Evolutionary conservation across 2,113 vertebrate species (phyloP).

Genomic region (Turdus rufiventris): DNA sequence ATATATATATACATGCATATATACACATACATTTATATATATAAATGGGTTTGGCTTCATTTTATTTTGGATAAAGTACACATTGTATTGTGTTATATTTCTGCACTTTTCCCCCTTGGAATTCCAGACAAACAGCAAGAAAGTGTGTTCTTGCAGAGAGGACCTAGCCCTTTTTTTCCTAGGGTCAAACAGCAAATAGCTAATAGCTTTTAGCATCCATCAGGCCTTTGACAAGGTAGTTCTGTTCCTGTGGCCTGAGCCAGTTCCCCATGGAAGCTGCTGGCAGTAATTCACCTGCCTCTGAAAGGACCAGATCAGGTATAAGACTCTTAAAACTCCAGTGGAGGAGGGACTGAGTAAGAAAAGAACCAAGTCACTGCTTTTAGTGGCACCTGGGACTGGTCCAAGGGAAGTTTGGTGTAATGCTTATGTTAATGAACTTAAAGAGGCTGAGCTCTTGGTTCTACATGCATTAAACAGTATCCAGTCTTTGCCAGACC

Average conservation of each 20-base stretch:
- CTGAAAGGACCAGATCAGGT: background rate
- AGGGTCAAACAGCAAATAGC: background rate
- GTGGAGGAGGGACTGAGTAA: background rate
- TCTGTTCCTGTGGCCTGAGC: background rate
- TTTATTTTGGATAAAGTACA: background rate
- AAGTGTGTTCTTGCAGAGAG: background rate
- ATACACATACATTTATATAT: too few species aligned
- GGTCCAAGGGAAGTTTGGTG: background rate
- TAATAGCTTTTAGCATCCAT: background rate
- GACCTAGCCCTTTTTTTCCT: background rate
- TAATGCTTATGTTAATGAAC: background rate
- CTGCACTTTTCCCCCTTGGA: background rate
- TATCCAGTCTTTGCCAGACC: background rate
- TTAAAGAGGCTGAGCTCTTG: background rate
- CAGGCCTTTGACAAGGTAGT: background rate
- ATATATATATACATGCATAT: too few species aligned
- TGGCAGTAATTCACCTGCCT: background rate
- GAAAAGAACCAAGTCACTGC: background rate
- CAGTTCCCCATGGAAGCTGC: background rate
- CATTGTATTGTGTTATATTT: background rate
- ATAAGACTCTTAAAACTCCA: background rate
- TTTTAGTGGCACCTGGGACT: background rate
- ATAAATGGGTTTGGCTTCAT: background rate
- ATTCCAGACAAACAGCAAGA: background rate
- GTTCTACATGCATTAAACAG: fast-evolving